A percentile compares a stretch with the other conserved stretches of the same genome.
Conservation (phyloP, 2,797 vertebrate species). For the Gobio occitaniae region DNA sequence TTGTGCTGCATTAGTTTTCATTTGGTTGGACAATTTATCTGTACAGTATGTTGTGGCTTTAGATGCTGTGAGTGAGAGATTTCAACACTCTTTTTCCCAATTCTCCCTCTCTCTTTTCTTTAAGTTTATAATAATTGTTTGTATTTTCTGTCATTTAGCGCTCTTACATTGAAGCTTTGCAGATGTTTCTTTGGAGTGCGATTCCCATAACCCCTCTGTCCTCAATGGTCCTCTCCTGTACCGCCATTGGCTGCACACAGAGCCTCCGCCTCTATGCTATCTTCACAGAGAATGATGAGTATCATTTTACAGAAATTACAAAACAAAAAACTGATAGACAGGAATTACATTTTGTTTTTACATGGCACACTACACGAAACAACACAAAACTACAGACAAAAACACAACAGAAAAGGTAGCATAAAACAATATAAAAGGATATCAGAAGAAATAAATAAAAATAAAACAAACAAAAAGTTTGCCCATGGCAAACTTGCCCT, state of each 20-base stretch:
- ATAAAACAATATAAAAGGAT: neutral
- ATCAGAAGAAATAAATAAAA: neutral
- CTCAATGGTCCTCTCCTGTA: neutral
- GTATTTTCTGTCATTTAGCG: slow-evolving; percentile 47
- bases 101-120: neutral
- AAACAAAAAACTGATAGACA: slow-evolving; percentile 16
- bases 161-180: slow-evolving; percentile 38
- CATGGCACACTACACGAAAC: neutral
- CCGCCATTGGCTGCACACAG: neutral
- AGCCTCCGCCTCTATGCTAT: neutral
- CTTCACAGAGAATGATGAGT: slow-evolving; percentile 1
- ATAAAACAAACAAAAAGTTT: neutral
- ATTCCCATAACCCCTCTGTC: neutral
- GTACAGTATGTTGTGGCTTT: neutral
- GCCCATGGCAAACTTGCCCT: neutral
- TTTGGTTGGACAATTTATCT: neutral
- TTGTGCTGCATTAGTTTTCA: neutral
- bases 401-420: neutral
- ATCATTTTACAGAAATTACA: slow-evolving; percentile 4
- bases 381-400: neutral
- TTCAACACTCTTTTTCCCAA: slow-evolving; percentile 10
- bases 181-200: slow-evolving; percentile 43
- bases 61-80: neutral
- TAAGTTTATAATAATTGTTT: slow-evolving; percentile 36
- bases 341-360: neutral